Evolutionary conservation across 2,888 invertebrate species (phyloP).

Genomic region (Luffia ferchaultella): DNA sequence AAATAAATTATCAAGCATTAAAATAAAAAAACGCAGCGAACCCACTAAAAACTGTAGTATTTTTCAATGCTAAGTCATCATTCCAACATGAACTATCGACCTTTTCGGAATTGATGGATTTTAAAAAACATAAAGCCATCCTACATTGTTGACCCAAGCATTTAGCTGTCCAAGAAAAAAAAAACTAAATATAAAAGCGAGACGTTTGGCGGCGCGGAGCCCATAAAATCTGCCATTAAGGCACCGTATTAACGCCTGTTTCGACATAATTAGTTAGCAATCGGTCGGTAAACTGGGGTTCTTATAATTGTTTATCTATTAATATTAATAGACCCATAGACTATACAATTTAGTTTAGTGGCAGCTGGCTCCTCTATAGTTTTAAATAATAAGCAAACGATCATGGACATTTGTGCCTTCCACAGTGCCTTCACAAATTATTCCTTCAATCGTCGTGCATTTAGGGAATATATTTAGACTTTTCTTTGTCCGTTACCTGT

Average conservation of each 20-base stretch:
- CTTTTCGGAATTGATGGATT: not conserved
- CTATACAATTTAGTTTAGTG: too few relatives aligned
- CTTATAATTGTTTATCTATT: constrained; percentile 46
- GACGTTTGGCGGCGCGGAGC: constrained; percentile 48
- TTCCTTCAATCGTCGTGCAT: too few relatives aligned
- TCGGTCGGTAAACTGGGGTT: constrained; percentile 11
- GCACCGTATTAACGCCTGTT: constrained; percentile 63
- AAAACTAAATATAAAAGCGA: too few relatives aligned
- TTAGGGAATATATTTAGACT: too few relatives aligned
- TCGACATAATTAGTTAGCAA: constrained; percentile 62
- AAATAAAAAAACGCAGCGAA: too few relatives aligned
- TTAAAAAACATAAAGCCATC: not conserved
- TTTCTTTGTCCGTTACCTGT: too few relatives aligned
- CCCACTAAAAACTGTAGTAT: too few relatives aligned
- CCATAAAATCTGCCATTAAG: constrained; percentile 55
- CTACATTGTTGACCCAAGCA: not conserved
- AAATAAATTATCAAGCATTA: too few relatives aligned
- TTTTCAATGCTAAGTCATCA: not conserved
- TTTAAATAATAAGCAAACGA: not conserved
- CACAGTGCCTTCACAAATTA: too few relatives aligned
- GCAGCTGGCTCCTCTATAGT: not conserved
- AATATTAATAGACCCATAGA: constrained; percentile 11
- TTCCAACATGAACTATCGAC: not conserved
- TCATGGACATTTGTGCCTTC: too few relatives aligned
- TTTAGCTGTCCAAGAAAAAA: constrained; percentile 6